phyloP scores from a whole-genome alignment of 2,888 invertebrate species.

The Tubulanus polymorphus region DNA sequence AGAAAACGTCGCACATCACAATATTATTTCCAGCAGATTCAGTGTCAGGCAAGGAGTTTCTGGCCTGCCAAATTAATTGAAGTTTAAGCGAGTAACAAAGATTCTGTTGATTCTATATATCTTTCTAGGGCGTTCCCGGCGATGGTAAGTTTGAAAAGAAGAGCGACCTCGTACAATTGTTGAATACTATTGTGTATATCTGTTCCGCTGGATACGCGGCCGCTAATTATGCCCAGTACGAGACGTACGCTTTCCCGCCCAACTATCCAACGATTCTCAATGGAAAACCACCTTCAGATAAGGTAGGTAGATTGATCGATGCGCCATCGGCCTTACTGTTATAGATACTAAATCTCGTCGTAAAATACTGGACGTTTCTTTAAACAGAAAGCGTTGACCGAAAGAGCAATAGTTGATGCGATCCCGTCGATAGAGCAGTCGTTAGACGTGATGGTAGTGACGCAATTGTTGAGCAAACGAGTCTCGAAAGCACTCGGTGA shows the following conservation, averaged over 20 bases:
- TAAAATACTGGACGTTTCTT: too few species aligned
- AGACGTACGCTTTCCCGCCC: slow-evolving; percentile 45
- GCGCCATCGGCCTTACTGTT: too few species aligned
- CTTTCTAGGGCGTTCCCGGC: slow-evolving; percentile 32
- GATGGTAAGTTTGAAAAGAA: slow-evolving; percentile 25
- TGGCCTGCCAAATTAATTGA: background rate
- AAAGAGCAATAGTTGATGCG: too few species aligned
- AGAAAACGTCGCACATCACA: too few species aligned
- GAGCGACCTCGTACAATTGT: slow-evolving; percentile 25
- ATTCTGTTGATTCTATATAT: background rate
- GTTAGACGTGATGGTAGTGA: too few species aligned
- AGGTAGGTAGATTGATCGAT: too few species aligned
- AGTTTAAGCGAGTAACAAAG: background rate
- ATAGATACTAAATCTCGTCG: too few species aligned
- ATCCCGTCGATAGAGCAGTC: too few species aligned
- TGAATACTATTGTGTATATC: slow-evolving; percentile 36
- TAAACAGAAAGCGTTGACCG: too few species aligned
- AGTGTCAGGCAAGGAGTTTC: background rate
- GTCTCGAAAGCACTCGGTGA: too few species aligned
- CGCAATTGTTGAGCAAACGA: too few species aligned
- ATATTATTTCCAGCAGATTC: too few species aligned
- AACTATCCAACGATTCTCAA: slow-evolving; percentile 37
- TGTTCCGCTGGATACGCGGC: slow-evolving; percentile 41
- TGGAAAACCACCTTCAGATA: slow-evolving; percentile 32
- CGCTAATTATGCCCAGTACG: slow-evolving; percentile 43